A percentile compares a stretch with the other conserved stretches of the same genome.
Conservation (phyloP, 2,797 vertebrate genomes). For the Selene dorsalis region DNA sequence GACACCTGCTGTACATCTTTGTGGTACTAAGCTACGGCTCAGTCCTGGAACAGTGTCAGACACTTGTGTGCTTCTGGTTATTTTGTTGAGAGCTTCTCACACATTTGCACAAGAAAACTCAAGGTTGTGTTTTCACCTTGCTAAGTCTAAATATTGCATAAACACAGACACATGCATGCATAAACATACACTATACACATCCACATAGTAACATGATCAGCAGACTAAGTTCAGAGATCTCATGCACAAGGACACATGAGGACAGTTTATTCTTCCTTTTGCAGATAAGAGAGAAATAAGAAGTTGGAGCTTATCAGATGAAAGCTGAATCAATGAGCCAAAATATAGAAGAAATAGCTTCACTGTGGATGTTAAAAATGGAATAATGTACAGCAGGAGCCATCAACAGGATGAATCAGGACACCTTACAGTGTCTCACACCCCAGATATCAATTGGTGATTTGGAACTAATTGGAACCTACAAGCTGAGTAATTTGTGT, state of each 20-base stretch:
- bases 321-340: slow-evolving; percentile 8
- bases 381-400: slow-evolving; percentile 1
- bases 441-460: slow-evolving; percentile 8
- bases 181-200: not conserved
- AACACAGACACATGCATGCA: not conserved
- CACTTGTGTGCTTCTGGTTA: slow-evolving; percentile 1
- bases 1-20: slow-evolving; percentile 17
- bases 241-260: not conserved
- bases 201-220: not conserved
- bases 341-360: slow-evolving; percentile 10
- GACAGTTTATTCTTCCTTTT: slow-evolving; percentile 2
- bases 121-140: slow-evolving; percentile 5
- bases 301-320: not conserved
- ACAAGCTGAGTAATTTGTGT: slow-evolving; percentile 21
- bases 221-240: slow-evolving; percentile 4
- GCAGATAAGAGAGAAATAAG: not conserved
- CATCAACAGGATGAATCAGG: slow-evolving; percentile 18
- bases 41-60: not conserved
- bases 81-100: slow-evolving; percentile 18
- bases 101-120: slow-evolving; percentile 13
- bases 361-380: not conserved
- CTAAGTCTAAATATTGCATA: not conserved
- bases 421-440: not conserved
- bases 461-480: slow-evolving; percentile 23
- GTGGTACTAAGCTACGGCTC: not conserved